Conservation (phyloP, 1,140 invertebrate genomes). For the Macrotrachela quadricornifera region DNA sequence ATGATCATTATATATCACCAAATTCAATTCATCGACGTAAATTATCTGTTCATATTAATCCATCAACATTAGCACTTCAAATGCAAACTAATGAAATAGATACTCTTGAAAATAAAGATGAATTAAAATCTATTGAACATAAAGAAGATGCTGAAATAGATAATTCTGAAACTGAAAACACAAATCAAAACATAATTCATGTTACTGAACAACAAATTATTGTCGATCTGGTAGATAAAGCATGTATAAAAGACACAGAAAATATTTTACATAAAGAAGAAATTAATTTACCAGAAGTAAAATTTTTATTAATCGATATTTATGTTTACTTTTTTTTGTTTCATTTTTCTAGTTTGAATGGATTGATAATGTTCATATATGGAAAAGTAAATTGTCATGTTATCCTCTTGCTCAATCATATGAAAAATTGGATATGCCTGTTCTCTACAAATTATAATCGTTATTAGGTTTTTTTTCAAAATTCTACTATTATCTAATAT, state of each 20-base stretch:
- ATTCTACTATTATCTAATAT: no score
- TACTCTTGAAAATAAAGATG: no score
- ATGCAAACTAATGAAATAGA: no score
- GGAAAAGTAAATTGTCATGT: background rate
- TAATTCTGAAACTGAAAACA: no score
- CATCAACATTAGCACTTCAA: constrained; percentile 21
- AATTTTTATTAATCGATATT: background rate
- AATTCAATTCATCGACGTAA: constrained; percentile 9
- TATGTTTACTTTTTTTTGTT: constrained; percentile 22
- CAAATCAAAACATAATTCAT: no score
- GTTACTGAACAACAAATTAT: no score
- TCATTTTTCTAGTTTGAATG: constrained; percentile 32
- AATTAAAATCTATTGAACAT: no score
- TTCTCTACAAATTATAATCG: background rate
- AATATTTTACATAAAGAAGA: background rate
- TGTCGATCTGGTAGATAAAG: constrained; percentile 10
- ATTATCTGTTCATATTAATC: constrained; percentile 48
- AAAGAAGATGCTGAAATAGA: no score
- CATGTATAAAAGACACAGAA: background rate
- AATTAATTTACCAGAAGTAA: background rate
- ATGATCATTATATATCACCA: constrained; percentile 33
- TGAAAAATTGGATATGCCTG: background rate
- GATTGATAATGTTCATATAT: constrained; percentile 1
- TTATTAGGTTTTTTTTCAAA: background rate
- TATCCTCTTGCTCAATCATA: constrained; percentile 3